Conservation (phyloP, 1,140 invertebrate species). For the Chironomus striatipennis region DNA sequence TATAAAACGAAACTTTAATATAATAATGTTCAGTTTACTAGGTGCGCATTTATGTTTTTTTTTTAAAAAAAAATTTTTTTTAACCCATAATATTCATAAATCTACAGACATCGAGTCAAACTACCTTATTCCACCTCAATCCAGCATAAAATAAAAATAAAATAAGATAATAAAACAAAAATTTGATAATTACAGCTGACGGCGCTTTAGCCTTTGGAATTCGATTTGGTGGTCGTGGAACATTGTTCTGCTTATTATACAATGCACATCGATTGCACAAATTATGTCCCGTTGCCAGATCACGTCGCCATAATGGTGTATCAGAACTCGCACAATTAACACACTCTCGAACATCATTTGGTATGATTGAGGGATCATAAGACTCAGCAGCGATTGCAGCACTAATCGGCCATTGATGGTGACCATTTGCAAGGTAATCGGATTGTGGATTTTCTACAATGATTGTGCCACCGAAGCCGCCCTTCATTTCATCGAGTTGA, state of each 20-base stretch:
- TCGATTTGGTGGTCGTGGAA: slow-evolving; percentile 35
- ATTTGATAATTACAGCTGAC: slow-evolving; percentile 17
- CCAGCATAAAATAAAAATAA: too few relatives aligned
- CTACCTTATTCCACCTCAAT: too few relatives aligned
- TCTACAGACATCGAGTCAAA: too few relatives aligned
- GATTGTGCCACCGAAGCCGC: slow-evolving; percentile 25
- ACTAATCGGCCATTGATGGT: slow-evolving; percentile 34
- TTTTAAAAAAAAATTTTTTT: too few relatives aligned
- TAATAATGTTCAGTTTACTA: too few relatives aligned
- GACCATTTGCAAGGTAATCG: slow-evolving; percentile 23
- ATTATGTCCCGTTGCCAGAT: slow-evolving; percentile 74
- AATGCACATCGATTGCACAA: slow-evolving; percentile 78
- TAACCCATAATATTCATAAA: too few relatives aligned
- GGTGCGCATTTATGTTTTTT: too few relatives aligned
- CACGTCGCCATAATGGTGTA: slow-evolving; percentile 80
- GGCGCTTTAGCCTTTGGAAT: slow-evolving; percentile 24
- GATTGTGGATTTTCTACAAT: slow-evolving; percentile 17
- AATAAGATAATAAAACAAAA: too few relatives aligned
- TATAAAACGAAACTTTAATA: too few relatives aligned
- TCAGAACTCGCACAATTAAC: slow-evolving; percentile 79
- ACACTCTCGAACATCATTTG: slow-evolving; percentile 66
- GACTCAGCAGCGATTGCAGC: slow-evolving; percentile 33
- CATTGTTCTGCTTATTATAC: background rate
- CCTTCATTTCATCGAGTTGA: background rate
- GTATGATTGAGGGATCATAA: slow-evolving; percentile 15